Evolutionary conservation across 2,888 invertebrate genomes (phyloP), one percentile per base, ranked within the genome.

Genomic region (Ariolimax columbianus): DNA sequence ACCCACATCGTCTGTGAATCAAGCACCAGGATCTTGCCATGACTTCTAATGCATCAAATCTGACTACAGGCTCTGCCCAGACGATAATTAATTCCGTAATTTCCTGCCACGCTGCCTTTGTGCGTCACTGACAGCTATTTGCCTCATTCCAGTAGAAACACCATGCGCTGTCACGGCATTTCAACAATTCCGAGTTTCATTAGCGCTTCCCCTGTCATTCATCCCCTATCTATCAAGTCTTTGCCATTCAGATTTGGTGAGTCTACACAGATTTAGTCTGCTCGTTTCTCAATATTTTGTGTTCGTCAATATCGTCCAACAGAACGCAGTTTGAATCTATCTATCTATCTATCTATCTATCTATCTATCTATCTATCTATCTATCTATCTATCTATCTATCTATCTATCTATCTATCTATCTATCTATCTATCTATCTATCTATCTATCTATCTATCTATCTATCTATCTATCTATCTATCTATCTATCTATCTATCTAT

Each of bases 31-130:
- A 63, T 26, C 36, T 40, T 43, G n/a, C 72, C 59, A n/a, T 75
- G 82, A 75, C 75, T 73, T 82, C 72, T 75, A 82, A 82, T 82
- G 55, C 75, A 75, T 82, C 75, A 82, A 82, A 82, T 38, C 30
- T 17, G 38, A 17, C 9, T 59, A 33, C 79, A 66, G 7, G 40
- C n/a, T 43, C 79, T 33, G 66, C 30, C 30, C 38, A 38, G 66
- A 30, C 43, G 19, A 33, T 79, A 79, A 79, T 79, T 79, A 79
- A 79, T 79, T 68, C 79, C 30, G 68, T 79, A 66, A 79, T 79
- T 68, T 68, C 23, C 4, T 23, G 14, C 2, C 1, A 19, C 7
- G 43, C 38, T 40, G 79, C 79, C 38, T 79, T 79, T 79, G 68
- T 79, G 43, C 79, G 19, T 19, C 2, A 43, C 33, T 79, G 79